Base-by-base conservation (phyloP, 2,888 invertebrate species). In the Chirona hameri region DNA sequence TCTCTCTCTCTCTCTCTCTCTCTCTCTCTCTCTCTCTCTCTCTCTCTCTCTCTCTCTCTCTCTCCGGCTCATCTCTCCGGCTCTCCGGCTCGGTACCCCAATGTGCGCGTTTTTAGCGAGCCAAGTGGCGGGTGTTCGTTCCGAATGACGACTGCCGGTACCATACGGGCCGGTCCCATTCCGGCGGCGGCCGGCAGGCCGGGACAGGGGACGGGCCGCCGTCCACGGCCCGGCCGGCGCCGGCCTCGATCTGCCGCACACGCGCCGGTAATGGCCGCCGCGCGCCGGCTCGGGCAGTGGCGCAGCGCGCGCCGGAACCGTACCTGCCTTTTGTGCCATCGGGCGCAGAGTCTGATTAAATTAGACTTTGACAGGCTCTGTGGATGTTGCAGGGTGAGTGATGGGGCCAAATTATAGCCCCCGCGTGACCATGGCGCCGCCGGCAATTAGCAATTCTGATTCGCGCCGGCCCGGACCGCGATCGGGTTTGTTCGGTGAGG, bases 401-500 rank as follows among this genome's bases (percentile, higher is more conserved):
- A 46, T 76, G 76, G 46, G 14, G 39, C 46, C 39, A 76, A 76
- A 76, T 76, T 76, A 76, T 27, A 76, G 76, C 27, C 76, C 39
- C 39, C 39, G 21, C 39, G 21, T 24, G 76, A n/a, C 76, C 72
- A 72, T 72, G 72, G 7, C 31, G 72, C 72, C 31, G 72, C 15
- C 31, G 18, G 18, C 72, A 72, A 72, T 72, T 72, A 72, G 72
- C 72, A 72, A 72, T 72, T 72, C 31, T 31, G 72, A 72, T 72
- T 31, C 18, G 31, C 72, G 72, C 10, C 21, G 29, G 72, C 18
- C 27, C 72, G 31, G 18, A 27, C 29, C 72, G 72, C 72, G 31
- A 72, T 72, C 31, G 72, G 72, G 31, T 31, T 72, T 72, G 72
- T 72, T 18, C 18, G 69, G 72, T 72, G 5, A 31, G 29, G 15